These are phyloP conservation scores for Malurus cyaneus DNA, from an alignment of 2,113 vertebrate genomes.

Conservation along the genomic window DNA sequence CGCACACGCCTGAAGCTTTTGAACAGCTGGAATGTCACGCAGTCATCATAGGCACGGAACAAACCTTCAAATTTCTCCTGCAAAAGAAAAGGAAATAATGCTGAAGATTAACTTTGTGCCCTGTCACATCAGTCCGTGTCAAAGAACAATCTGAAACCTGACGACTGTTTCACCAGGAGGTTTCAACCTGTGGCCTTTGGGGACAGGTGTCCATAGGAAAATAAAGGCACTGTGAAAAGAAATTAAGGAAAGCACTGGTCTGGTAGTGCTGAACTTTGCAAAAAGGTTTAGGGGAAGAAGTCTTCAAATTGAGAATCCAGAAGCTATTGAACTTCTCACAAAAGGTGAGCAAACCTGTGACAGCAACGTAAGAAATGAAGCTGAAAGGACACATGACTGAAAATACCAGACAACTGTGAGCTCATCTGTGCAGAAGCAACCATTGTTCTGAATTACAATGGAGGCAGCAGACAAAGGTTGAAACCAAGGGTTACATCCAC, in stretches of 20 bases:
- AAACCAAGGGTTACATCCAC: background rate
- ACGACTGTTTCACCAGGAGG: background rate
- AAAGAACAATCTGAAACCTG: background rate
- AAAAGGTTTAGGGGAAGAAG: background rate
- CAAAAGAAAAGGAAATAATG: slow-evolving; percentile 15
- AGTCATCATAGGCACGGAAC: slow-evolving; percentile 84
- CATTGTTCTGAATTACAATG: background rate
- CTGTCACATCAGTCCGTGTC: background rate
- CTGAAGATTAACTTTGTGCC: background rate
- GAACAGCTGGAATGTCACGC: slow-evolving; percentile 86
- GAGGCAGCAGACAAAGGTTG: background rate
- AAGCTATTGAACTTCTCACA: background rate
- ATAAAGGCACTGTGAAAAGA: background rate
- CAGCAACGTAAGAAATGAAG: background rate
- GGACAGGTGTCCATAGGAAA: background rate
- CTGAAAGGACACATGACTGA: background rate
- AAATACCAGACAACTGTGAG: background rate
- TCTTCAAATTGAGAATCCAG: background rate
- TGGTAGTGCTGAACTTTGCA: background rate
- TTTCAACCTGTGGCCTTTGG: background rate
- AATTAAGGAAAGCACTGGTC: background rate
- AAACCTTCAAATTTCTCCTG: slow-evolving; percentile 88
- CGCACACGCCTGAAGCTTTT: slow-evolving; percentile 88
- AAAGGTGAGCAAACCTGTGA: background rate
- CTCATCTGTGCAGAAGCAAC: background rate